A percentile compares a stretch with the other conserved stretches of the same genome.
Evolutionary conservation across 2,113 vertebrate species (phyloP).

Genomic region (Tricholaema leucomelas): DNA sequence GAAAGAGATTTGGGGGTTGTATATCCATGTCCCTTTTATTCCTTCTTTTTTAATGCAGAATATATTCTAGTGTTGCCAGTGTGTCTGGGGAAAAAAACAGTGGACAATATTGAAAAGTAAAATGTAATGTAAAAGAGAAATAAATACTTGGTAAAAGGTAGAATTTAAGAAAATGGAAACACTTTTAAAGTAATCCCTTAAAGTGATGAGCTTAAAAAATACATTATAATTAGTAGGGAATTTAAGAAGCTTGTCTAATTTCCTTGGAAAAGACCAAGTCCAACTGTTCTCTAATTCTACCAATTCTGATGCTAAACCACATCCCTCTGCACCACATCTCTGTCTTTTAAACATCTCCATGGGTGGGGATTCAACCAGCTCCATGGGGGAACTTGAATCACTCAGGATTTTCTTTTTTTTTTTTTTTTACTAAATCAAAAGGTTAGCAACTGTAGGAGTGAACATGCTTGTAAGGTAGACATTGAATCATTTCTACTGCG

Average conservation of each 20-base stretch:
- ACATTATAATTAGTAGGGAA: neutral
- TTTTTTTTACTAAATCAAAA: neutral
- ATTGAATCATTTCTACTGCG: accelerated
- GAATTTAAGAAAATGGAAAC: neutral
- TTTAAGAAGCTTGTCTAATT: neutral
- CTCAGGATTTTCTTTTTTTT: neutral
- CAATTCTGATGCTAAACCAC: too few species aligned
- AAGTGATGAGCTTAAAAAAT: neutral
- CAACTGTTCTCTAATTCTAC: too few species aligned
- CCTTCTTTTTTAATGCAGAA: neutral
- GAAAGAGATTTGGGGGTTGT: neutral
- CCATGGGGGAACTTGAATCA: too few species aligned
- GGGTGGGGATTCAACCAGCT: too few species aligned
- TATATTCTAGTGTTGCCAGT: neutral
- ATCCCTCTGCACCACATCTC: too few species aligned
- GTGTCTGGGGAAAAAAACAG: neutral
- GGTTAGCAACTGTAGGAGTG: neutral
- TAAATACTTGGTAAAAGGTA: neutral
- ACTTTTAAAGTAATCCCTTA: too few species aligned
- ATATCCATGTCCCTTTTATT: neutral
- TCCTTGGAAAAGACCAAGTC: neutral
- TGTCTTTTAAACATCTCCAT: too few species aligned
- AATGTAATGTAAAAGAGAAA: neutral
- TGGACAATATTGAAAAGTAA: neutral
- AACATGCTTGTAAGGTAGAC: neutral